Base-by-base conservation (phyloP, 1,140 invertebrate genomes). In the Zaprionus ghesquierei region DNA sequence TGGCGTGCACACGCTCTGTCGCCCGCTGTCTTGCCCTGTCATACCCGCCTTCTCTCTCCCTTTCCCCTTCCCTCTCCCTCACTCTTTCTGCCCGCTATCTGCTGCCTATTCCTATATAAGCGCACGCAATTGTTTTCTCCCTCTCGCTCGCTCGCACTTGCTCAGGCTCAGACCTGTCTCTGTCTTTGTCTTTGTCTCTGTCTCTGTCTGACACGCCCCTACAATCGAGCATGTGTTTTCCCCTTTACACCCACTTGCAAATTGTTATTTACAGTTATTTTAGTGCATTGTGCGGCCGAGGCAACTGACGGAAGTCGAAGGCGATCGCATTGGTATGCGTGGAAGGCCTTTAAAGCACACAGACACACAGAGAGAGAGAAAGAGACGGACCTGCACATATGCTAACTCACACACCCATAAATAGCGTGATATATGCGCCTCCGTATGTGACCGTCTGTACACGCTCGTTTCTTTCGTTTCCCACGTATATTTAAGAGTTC, bases 181-280 rank as follows among this genome's bases (percentile, higher is more conserved):
- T 35, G 0, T 13, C 33, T 35, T 12, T 29, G 15, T n/a, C 25
- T n/a, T 18, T 53, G 15, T 25, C 1, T 49, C 44, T 44, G 18
- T 66, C 65, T 53, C 69, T 69, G 55, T 81, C 70, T 81, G 75
- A 61, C 75, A 81, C 79, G 84, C 82, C 79, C 77, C 62, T 55
- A 79, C 69, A 87, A 81, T 86, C 46, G 58, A 69, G 72, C 55
- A 65, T 65, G 70, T 81, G 69, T 75, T 73, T 60, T 64, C 63
- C 63, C 62, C 70, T 77, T 77, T 61, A 69, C 82, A 79, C 84
- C 77, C 77, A 79, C 82, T 74, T 74, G 79, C 79, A 82, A 87
- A 87, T 89, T 79, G 79, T 82, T 89, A 87, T 89, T 87, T 87
- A 89, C 82, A 63, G 84, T 89, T 87, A 87, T 87, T 87, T 82